Conservation (phyloP, 2,113 vertebrate genomes). For the Mohoua ochrocephala region DNA sequence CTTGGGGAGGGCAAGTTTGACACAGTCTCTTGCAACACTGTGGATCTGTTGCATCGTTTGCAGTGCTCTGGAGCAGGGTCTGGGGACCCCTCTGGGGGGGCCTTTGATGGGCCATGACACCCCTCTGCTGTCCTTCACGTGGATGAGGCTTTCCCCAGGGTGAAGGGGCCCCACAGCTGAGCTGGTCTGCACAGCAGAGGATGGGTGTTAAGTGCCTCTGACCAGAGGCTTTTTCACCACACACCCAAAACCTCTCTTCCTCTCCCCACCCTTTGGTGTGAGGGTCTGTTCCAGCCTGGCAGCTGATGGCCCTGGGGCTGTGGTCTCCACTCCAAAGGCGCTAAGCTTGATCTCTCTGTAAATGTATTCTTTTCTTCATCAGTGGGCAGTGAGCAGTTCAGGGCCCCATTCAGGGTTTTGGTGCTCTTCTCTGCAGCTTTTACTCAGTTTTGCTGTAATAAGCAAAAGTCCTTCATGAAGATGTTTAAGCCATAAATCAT, state of each 20-base stretch:
- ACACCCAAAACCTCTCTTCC: neutral
- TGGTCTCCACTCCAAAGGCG: neutral
- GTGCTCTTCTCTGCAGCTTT: neutral
- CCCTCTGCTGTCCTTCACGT: accelerated
- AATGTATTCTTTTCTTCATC: neutral
- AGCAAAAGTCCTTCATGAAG: neutral
- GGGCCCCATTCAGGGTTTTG: neutral
- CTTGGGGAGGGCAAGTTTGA: accelerated
- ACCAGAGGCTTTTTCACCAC: neutral
- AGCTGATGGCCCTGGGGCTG: neutral
- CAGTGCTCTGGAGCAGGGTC: neutral
- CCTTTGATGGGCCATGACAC: neutral
- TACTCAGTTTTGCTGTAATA: neutral
- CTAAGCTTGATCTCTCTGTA: neutral
- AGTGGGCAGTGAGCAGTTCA: neutral
- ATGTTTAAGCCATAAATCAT: neutral
- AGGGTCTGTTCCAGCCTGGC: neutral
- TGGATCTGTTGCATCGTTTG: neutral
- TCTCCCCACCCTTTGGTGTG: too few species aligned
- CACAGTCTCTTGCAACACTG: too few species aligned
- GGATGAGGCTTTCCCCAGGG: too few species aligned
- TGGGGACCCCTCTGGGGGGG: too few species aligned
- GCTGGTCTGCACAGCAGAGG: neutral
- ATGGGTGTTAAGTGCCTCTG: neutral
- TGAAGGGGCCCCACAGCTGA: neutral